A percentile compares a stretch with the other conserved stretches of the same genome.
These are phyloP conservation scores for Periparus ater DNA, from an alignment of 2,797 vertebrate genomes.

Conservation along the genomic window DNA sequence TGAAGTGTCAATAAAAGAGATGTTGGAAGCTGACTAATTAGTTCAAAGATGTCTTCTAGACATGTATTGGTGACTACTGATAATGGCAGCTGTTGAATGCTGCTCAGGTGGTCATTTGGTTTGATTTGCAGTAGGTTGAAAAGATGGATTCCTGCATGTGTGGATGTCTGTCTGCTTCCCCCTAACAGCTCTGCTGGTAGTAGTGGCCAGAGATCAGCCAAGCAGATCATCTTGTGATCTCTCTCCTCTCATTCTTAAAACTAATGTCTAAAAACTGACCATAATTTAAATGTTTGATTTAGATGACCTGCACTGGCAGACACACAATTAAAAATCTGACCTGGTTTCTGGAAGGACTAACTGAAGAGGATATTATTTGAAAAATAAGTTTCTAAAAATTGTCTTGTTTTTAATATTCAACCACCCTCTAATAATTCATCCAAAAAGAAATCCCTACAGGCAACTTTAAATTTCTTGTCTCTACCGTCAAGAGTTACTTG, in stretches of 20 bases:
- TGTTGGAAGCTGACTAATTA: neutral
- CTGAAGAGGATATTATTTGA: neutral
- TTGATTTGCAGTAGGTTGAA: neutral
- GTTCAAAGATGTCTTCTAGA: neutral
- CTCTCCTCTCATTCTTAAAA: neutral
- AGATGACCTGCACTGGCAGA: neutral
- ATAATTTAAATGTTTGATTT: neutral
- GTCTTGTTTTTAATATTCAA: neutral
- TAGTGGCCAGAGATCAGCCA: neutral
- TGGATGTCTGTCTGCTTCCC: neutral
- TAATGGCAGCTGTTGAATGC: neutral
- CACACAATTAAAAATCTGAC: neutral
- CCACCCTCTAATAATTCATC: neutral
- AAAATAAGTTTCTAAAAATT: neutral
- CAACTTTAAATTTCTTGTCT: neutral
- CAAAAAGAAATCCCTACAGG: neutral
- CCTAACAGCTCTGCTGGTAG: neutral
- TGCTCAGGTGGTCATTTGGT: neutral
- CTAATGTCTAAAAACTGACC: neutral
- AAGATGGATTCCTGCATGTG: neutral
- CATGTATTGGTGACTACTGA: neutral
- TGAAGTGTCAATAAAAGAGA: neutral
- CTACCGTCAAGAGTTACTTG: neutral
- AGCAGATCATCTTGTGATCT: fast-evolving
- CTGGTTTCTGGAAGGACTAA: neutral